These are phyloP conservation scores for Camelus bactrianus DNA, from an alignment of 2,113 vertebrate species.

Conservation along the genomic window DNA sequence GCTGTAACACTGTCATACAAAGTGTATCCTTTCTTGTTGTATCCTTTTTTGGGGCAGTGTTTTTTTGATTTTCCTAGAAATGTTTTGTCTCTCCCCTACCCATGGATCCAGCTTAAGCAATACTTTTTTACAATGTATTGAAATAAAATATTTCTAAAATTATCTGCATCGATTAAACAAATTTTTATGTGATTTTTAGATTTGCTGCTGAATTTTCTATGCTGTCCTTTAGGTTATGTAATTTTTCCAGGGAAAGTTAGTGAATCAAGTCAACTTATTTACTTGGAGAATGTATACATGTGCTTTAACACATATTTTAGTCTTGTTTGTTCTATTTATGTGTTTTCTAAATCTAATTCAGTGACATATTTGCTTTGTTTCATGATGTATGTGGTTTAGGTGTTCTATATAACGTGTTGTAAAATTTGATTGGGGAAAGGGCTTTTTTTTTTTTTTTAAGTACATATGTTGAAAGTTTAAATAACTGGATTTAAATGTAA, in stretches of 20 bases:
- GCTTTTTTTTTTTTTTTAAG: background rate
- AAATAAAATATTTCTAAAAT: conserved; percentile 66
- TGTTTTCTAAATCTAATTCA: conserved; percentile 47
- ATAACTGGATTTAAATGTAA: background rate
- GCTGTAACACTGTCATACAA: conserved; percentile 91
- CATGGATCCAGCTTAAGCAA: conserved; percentile 74
- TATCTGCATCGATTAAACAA: conserved; percentile 68
- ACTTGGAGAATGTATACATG: conserved; percentile 42
- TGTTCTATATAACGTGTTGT: background rate
- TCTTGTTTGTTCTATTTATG: conserved; percentile 54
- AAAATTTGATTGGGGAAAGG: background rate
- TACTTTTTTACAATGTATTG: conserved; percentile 54
- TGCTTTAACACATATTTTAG: conserved; percentile 48
- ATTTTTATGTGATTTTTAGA: conserved; percentile 54
- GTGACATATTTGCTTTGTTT: conserved; percentile 35
- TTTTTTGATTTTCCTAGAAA: conserved; percentile 50
- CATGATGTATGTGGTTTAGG: conserved; percentile 8
- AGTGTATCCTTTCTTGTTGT: conserved; percentile 93
- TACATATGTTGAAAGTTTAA: conserved; percentile 3
- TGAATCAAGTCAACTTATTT: conserved; percentile 79
- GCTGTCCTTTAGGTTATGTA: background rate
- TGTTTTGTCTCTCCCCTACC: conserved; percentile 43
- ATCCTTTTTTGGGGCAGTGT: conserved; percentile 90
- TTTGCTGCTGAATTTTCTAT: conserved; percentile 50
- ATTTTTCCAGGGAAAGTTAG: conserved; percentile 61